phyloP scores from a whole-genome alignment of 2,888 invertebrate species.

The Drosophila limbata region DNA sequence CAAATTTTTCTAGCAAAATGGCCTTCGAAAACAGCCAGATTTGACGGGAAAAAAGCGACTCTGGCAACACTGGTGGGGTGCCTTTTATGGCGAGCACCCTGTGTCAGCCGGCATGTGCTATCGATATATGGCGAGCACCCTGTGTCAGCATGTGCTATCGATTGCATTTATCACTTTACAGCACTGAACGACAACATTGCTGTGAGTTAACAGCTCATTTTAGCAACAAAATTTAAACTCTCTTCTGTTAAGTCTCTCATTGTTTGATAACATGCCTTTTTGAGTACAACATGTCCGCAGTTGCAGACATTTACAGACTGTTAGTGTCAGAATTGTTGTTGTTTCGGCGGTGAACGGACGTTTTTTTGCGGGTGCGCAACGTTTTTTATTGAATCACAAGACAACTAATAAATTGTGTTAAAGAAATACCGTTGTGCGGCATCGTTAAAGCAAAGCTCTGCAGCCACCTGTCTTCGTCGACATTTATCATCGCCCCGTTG shows the following conservation, averaged over 20 bases:
- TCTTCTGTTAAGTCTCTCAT: background rate
- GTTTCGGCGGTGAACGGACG: conserved; percentile 51
- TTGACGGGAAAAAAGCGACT: too few relatives aligned
- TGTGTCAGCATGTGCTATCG: conserved; percentile 41
- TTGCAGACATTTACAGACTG: conserved; percentile 42
- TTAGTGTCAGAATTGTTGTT: conserved; percentile 56
- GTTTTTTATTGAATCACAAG: conserved; percentile 39
- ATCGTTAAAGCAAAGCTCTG: conserved; percentile 9
- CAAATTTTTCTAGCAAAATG: too few relatives aligned
- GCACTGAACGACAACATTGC: conserved; percentile 13
- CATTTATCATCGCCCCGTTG: background rate
- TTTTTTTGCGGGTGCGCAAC: conserved; percentile 60
- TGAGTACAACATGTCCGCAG: conserved; percentile 38
- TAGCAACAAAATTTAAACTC: background rate
- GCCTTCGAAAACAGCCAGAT: too few relatives aligned
- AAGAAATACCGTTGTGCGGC: conserved; percentile 6
- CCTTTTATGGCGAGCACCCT: conserved; percentile 39
- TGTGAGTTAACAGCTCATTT: conserved; percentile 10
- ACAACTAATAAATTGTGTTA: conserved; percentile 30
- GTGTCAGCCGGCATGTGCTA: conserved; percentile 40
- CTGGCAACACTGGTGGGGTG: too few relatives aligned
- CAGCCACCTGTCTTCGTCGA: conserved; percentile 34
- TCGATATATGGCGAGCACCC: conserved; percentile 49
- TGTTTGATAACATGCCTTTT: conserved; percentile 16
- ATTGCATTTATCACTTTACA: conserved; percentile 16